Evolutionary conservation across 23 tunicate species (phyloP).

Genomic region (Ascidia mentula): DNA sequence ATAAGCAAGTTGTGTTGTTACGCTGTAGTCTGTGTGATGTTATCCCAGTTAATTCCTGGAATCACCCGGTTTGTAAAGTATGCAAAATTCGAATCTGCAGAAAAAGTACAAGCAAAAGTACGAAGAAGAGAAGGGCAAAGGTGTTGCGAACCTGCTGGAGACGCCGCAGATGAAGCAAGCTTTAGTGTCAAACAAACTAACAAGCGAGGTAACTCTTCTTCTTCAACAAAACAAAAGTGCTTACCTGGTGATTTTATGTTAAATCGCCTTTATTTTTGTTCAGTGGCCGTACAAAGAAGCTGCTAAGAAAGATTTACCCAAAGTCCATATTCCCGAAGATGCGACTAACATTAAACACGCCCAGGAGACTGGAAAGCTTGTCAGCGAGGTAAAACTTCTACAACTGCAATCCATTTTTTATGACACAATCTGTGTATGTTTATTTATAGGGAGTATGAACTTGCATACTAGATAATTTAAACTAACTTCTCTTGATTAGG

Average conservation of each 20-base stretch:
- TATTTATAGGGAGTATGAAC: no score
- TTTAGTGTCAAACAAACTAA: constrained; percentile 28
- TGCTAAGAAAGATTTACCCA: constrained; percentile 45
- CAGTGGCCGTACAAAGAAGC: constrained; percentile 70
- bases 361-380: constrained; percentile 56
- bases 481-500: no score
- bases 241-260: background rate
- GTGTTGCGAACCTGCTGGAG: constrained; percentile 47
- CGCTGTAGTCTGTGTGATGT: no score
- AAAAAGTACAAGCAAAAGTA: constrained; percentile 69
- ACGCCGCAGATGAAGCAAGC: constrained; percentile 79
- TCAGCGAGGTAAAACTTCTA: constrained; percentile 62
- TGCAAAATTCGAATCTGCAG: background rate
- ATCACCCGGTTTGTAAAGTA: background rate
- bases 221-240: background rate
- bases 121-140: constrained; percentile 53
- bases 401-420: background rate
- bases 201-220: constrained; percentile 53
- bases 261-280: background rate
- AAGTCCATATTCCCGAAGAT: constrained; percentile 61
- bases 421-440: no score
- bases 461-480: no score
- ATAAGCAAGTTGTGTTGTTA: background rate
- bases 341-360: constrained; percentile 76
- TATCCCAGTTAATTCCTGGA: no score